phyloP scores from a whole-genome alignment of 2,797 vertebrate genomes.

The Clarias pachynema region DNA sequence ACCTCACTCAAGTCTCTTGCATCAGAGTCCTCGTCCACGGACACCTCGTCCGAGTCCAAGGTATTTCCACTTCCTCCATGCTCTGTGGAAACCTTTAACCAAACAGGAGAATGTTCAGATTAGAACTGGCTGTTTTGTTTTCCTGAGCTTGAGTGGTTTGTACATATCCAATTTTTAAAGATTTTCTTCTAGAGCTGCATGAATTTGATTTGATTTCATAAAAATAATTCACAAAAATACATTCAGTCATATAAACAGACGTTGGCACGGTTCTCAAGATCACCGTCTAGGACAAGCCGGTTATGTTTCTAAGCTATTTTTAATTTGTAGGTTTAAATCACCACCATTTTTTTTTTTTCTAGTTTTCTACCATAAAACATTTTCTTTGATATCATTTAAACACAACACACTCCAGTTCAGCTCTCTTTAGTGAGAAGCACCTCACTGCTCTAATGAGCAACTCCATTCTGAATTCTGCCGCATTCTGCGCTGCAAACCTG shows the following conservation, averaged over 20 bases:
- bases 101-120: not conserved
- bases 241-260: not conserved
- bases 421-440: not conserved
- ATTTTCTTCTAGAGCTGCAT: not conserved
- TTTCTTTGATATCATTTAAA: not conserved
- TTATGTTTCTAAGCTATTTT: not conserved
- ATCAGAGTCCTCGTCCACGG: slow-evolving; percentile 75
- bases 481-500: not conserved
- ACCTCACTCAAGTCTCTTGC: slow-evolving; percentile 80
- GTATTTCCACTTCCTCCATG: slow-evolving; percentile 49
- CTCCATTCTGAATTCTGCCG: not conserved
- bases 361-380: not conserved
- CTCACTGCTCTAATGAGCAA: not conserved
- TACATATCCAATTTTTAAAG: not conserved
- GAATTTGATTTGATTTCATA: not conserved
- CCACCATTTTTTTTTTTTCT: not conserved
- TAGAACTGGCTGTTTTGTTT: not conserved
- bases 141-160: not conserved
- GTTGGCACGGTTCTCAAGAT: not conserved
- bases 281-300: not conserved
- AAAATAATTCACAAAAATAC: too few relatives aligned
- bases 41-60: slow-evolving; percentile 77
- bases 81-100: not conserved
- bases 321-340: not conserved
- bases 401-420: not conserved